Evolutionary conservation across 2,888 invertebrate species (phyloP).

Genomic region (Pilophorus perplexus): DNA sequence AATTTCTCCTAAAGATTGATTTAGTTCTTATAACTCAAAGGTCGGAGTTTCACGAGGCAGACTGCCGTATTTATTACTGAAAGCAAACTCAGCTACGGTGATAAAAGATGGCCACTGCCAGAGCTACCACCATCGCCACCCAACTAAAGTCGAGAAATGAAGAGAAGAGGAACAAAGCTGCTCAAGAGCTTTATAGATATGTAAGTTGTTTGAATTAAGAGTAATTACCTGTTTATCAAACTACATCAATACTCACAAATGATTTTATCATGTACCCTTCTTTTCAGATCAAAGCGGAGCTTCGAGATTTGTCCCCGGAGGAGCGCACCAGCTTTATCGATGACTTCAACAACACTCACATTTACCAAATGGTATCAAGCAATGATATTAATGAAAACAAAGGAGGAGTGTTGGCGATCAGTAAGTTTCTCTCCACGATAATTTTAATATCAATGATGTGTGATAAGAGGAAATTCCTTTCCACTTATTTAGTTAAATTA

Average conservation of each 20-base stretch:
- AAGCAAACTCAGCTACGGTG: background rate
- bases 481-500: too few relatives aligned
- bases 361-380: slow-evolving; percentile 93
- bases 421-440: slow-evolving; percentile 54
- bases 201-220: slow-evolving; percentile 52
- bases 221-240: background rate
- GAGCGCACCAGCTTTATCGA: slow-evolving; percentile 89
- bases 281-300: slow-evolving; percentile 70
- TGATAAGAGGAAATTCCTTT: background rate
- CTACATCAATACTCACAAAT: background rate
- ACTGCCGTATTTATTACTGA: background rate
- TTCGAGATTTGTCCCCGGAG: slow-evolving; percentile 85
- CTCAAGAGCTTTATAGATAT: slow-evolving; percentile 84
- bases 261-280: background rate
- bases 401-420: slow-evolving; percentile 91
- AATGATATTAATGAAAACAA: slow-evolving; percentile 91
- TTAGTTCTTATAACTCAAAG: background rate
- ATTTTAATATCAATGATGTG: background rate
- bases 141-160: slow-evolving; percentile 87
- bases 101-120: slow-evolving; percentile 59
- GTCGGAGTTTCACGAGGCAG: background rate
- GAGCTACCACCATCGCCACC: slow-evolving; percentile 77
- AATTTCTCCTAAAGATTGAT: background rate
- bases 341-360: slow-evolving; percentile 84
- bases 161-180: slow-evolving; percentile 79